Base-by-base conservation (phyloP, 2,888 invertebrate genomes). In the Sarcophaga variegata region DNA sequence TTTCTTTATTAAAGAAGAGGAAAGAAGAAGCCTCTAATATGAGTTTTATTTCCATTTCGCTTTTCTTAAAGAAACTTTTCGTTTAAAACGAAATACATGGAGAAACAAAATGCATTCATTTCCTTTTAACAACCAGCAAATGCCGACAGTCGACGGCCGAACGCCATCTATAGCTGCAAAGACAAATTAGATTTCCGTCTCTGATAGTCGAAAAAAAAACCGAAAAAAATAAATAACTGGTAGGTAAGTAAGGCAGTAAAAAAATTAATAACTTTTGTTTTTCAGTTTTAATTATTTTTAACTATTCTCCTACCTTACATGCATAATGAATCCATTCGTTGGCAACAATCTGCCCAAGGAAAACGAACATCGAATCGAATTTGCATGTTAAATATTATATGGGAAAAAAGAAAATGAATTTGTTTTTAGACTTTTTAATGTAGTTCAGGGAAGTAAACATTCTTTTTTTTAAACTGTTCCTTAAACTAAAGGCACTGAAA, bases 51-150 rank as follows among this genome's bases (percentile, higher is more conserved):
- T 37, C 8, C 8, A 1, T 8, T 37, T 37, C 8, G 37, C 6
- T 37, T 37, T 37, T 67, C 75, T 69, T 67, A 47, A 17, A 64
- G 72, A 80, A 59, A 10, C 14, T 59, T 59, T 59, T 59, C 17
- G 14, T 14, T 72, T 5, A 80, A 47, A 66, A 63, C 45, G 14
- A 79, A 77, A n/a, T 74, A 72, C 72, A 49, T 83, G 77, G 77
- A 83, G 78, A 83, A 83, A 78, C 62, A 72, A 78, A 83, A 66
- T 83, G 78, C 83, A 83, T 74, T 83, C 78, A 78, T 74, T 83
- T 83, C 83, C 83, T 78, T 67, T 37, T 54, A 54, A 14, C 17
- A 54, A 54, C 5, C 17, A 17, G 1, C 54, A 54, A 54, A 54
- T 54, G 17, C 54, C 54, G 17, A 54, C 54, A 54, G 12, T 17